Evolutionary conservation across 2,113 vertebrate species (phyloP), one percentile per base, ranked within the genome.

Genomic region (Semnopithecus entellus): DNA sequence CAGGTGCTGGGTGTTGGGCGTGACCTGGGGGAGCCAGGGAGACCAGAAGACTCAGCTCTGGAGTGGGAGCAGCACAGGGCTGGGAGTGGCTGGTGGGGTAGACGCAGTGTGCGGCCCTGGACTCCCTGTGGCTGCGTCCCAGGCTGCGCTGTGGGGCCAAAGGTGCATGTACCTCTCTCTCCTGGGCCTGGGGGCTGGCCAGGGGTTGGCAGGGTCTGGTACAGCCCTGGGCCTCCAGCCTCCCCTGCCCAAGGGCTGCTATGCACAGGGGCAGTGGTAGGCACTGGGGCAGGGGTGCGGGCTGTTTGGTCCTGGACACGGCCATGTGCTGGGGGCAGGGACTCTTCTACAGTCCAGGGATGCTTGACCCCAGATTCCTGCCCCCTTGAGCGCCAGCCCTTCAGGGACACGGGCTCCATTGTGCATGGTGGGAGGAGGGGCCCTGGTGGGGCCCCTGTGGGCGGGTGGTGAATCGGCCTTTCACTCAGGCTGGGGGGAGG

Each of bases 11-110:
- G n/a, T 6, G 17, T 18, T 4, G 23, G 59, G 20, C 30, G 52
- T 16, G 18, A 8, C 9, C 20, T 3, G 8, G 13, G 45, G 66
- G 20, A 2, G 50, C 27, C 66, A 9, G 59, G 40, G 14, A 7
- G 14, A 43, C 52, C 23, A 2, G 18, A 30, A 43, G 18, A 23
- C 10, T n/a, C 55, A 2, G 68, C 55, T 57, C 14, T 43, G 7
- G 0, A 12, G 13, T 4, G 2, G 43, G n/a, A 8, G 3, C 2
- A 2, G 73, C 8, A 32, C 0, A 18, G 40, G 48, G 76, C 32
- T 10, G 45, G 18, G 30, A 25, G 23, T 18, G 5, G 50, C 16
- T 0, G 0, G 12, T 66, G 80, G 5, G 2, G 43, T 32, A 13
- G 27, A 64, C 27, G 2, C 27, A 30, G 27, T 32, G 61, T 13